Base-by-base conservation (phyloP, 2,888 invertebrate genomes). In the Notocelia uddmanniana region DNA sequence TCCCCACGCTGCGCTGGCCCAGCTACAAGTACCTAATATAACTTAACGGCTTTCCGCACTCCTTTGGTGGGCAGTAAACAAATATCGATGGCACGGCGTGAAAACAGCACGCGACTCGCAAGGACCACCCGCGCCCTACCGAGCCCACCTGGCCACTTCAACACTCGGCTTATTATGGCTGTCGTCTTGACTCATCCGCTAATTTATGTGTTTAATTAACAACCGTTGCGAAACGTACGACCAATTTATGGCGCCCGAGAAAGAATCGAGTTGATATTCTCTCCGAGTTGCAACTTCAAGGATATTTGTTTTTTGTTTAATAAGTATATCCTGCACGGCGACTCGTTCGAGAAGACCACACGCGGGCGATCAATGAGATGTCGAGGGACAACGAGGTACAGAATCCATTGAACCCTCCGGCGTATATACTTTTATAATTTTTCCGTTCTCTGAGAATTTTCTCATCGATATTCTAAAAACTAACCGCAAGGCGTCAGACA, bases 121-220 rank as follows among this genome's bases (percentile, higher is more conserved):
- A 23, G 5, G 70, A 70, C 70, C 70, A 70, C 70, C 70, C 70
- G 50, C 70, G 50, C 0, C 31, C 48, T 13, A 1, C 19, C 48
- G 18, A 23, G 18, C 34, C 55, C 67, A 68, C 68, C 68, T 45
- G 23, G 68, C 45, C 13, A 15, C 52, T 23, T 52, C 59, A 45
- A 52, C 70, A 66, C 70, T 57, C 63, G 48, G 48, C 64, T 37
- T 64, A 58, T 70, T 41, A 57, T 48, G 54, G 54, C 52, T 48
- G 62, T 23, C n/a, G 13, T 48, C 15, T 8, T 64, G 70, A 70
- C 70, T 58, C 64, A 70, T 64, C 70, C 31, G 64, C 26, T 70
- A 70, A 70, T 70, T 64, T 70, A 70, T 66, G 55, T 45, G 26
- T 66, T 70, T 70, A 58, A 70, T 70, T 58, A 66, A 41, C 31